phyloP scores from a whole-genome alignment of 2,797 vertebrate species.

The Lutjanus argentimaculatus region DNA sequence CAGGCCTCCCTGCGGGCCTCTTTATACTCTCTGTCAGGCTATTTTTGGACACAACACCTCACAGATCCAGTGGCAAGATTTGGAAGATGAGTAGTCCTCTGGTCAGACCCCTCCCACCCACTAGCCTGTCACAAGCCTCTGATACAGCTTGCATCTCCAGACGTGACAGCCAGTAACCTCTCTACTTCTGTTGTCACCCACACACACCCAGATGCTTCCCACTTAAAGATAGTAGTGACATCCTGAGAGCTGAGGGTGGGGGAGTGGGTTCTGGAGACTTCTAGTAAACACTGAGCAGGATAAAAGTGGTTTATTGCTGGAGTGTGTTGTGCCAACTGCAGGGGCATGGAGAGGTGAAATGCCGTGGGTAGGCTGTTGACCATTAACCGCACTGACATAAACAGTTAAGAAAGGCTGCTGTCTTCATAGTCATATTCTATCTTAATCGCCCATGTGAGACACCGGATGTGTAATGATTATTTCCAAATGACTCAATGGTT shows the following conservation, averaged over 20 bases:
- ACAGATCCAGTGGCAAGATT: slow-evolving; percentile 72
- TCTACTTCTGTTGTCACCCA: slow-evolving; percentile 57
- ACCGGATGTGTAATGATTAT: not conserved
- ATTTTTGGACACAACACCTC: slow-evolving; percentile 90
- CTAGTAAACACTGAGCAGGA: slow-evolving; percentile 72
- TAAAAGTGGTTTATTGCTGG: slow-evolving; percentile 47
- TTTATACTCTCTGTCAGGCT: slow-evolving; percentile 84
- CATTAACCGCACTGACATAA: slow-evolving; percentile 32
- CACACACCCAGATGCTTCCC: slow-evolving; percentile 36
- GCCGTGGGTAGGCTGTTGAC: slow-evolving; percentile 38
- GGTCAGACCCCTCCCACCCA: slow-evolving; percentile 55
- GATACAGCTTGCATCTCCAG: slow-evolving; percentile 56
- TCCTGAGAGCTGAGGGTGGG: slow-evolving; percentile 10
- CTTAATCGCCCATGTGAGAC: slow-evolving; percentile 18
- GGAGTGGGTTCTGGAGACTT: slow-evolving; percentile 4
- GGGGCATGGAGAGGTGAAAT: slow-evolving; percentile 16
- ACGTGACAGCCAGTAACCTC: slow-evolving; percentile 65
- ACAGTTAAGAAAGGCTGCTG: slow-evolving; percentile 20
- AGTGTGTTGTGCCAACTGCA: slow-evolving; percentile 25
- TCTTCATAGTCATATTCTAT: slow-evolving; percentile 9
- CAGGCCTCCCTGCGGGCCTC: slow-evolving; percentile 33
- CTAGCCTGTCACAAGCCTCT: slow-evolving; percentile 54
- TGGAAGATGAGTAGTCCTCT: slow-evolving; percentile 77
- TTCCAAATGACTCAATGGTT: slow-evolving; percentile 24
- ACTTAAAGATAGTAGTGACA: slow-evolving; percentile 57